Base-by-base conservation (phyloP, 2,888 invertebrate species). In the Helobdella robusta region DNA sequence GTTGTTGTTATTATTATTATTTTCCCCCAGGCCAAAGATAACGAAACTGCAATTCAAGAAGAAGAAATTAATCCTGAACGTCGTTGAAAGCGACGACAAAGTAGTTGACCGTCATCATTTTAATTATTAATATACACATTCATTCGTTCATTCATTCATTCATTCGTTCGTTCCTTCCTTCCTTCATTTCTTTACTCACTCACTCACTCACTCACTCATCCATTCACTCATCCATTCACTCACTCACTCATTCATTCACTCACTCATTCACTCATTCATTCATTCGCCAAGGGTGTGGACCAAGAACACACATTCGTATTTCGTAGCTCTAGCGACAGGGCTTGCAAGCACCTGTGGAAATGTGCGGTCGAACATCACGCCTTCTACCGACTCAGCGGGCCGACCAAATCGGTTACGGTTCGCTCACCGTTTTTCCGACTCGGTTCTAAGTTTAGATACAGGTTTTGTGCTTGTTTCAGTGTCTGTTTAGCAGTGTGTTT, bases 261-360 rank as follows among this genome's bases (percentile, higher is more conserved):
- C n/a, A n/a, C n/a, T n/a, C n/a, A 28, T n/a, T 18, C n/a, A 4
- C 2, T n/a, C 1, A 46, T 36, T 65, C n/a, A 30, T 11, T 59
- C n/a, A 68, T 25, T 54, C 20, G 46, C 34, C 6, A 70, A 80
- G 79, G 93, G 93, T 0, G 84, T 87, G 59, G 92, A 95, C 80
- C 94, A 97, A 77, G 94, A 98, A 77, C 98, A 99, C 80, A 95
- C 95, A 0, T 99, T 99, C 80, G 94, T 98, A 3, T 99, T 99
- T 81, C 83, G 86, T 66, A 82, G 97, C 71, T 88, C 89, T 25
- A 97, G 95, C 78, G 92, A 95, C 79, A 95, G 95, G 79, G 97
- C 97, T 1, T 94, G 95, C 79, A 99, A 99, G 80, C 97, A 98
- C 82, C 83, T 99, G 71, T 99, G 98, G 98, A 98, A 98, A 81